Conservation (phyloP, 2,888 invertebrate species). For the Lacanobia wlatinum region DNA sequence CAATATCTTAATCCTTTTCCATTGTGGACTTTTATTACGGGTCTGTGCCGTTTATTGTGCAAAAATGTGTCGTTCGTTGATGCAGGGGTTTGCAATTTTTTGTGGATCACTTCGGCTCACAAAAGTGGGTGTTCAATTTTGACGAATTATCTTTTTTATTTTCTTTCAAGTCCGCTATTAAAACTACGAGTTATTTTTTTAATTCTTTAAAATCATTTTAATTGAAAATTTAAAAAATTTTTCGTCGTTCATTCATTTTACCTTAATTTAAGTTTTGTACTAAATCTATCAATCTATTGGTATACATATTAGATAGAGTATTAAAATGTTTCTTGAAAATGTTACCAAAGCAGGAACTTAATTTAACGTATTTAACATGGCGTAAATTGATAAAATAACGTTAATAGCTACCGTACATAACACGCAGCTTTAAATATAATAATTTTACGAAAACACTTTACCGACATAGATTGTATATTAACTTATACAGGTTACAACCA, state of each 20-base stretch:
- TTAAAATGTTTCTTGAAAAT: neutral
- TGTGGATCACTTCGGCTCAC: neutral
- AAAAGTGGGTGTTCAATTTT: neutral
- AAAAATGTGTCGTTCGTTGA: constrained; percentile 7
- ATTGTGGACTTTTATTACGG: constrained; percentile 50
- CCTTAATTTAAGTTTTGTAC: no score
- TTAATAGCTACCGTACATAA: constrained; percentile 22
- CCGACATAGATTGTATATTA: constrained; percentile 31
- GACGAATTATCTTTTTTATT: no score
- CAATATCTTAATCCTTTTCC: constrained; percentile 66
- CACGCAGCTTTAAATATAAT: constrained; percentile 30
- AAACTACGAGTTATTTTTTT: no score
- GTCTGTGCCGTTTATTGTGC: constrained; percentile 33
- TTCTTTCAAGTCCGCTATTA: no score
- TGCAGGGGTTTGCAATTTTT: constrained; percentile 14
- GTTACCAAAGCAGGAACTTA: neutral
- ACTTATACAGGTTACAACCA: constrained; percentile 48
- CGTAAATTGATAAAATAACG: constrained; percentile 21
- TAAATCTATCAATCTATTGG: neutral
- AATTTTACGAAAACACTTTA: constrained; percentile 48
- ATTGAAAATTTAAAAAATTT: no score
- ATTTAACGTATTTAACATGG: neutral
- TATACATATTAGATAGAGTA: no score
- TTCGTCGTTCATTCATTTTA: no score
- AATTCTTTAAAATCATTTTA: no score